Evolutionary conservation across 2,888 invertebrate species (phyloP), one percentile per base, ranked within the genome.

Genomic region (Alviniconcha strummeri): DNA sequence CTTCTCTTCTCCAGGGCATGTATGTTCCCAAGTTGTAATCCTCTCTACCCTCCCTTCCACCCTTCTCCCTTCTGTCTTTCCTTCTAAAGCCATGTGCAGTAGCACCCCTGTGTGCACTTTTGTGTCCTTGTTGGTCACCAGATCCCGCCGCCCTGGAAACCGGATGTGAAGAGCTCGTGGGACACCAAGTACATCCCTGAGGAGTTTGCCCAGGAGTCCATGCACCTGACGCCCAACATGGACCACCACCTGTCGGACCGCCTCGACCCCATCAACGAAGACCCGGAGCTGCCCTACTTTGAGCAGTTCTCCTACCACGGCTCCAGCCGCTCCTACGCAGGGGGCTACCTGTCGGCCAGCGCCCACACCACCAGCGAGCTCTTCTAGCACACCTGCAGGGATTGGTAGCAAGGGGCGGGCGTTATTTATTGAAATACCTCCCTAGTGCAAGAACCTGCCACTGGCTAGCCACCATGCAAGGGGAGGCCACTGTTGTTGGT

Each of bases 221-320:
- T 99, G 17, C 97, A 98, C 94, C 95, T 99, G 89, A 99, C 99
- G 86, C 99, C 98, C 98, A 55, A 97, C 97, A 93, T 87, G 78
- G 80, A 84, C 84, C 75, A 85, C 82, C 64, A 86, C 76, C 55
- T 77, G 77, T 8, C 77, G 13, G 86, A 86, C 79, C 88, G 85
- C 56, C 87, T 91, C 13, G 88, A 88, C 76, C 86, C 91, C 57
- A 91, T 91, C 71, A 94, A 95, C n/a, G 96, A 96, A 91, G 95
- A 96, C 90, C 93, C 93, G 5, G 95, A 95, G 86, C 94, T 95
- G 88, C 95, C 95, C 77, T 95, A 96, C 92, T 96, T 96, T 93
- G 95, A 95, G 67, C 96, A 97, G 95, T 98, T 98, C 95, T 97
- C 97, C 55, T 95, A 94, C 89, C 94, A 95, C 88, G 94, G 94